Evolutionary conservation across 2,797 vertebrate genomes (phyloP).

Genomic region (Stomatorhinus walkeri): DNA sequence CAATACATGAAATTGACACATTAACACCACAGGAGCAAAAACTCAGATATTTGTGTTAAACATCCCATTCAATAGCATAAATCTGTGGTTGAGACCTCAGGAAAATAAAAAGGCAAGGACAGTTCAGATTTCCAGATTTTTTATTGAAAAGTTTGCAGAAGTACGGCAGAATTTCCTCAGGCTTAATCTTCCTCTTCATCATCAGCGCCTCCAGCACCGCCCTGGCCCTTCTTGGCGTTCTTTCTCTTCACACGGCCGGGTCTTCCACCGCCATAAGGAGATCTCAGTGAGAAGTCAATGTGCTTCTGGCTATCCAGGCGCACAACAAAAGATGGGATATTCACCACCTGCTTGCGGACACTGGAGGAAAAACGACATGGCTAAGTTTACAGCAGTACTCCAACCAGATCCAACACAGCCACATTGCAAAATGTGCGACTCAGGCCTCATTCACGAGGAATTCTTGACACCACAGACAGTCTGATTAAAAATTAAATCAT

Average conservation of each 20-base stretch:
- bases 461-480: slow-evolving; percentile 66
- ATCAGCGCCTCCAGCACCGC: slow-evolving; percentile 73
- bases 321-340: slow-evolving; percentile 90
- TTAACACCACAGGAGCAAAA: background rate
- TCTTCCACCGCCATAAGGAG: slow-evolving; percentile 82
- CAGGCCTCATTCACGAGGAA: slow-evolving; percentile 73
- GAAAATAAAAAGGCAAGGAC: background rate
- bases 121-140: slow-evolving; percentile 25
- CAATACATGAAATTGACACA: background rate
- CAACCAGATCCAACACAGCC: background rate
- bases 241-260: slow-evolving; percentile 89
- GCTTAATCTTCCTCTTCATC: slow-evolving; percentile 86
- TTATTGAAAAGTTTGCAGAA: slow-evolving; percentile 55
- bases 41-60: background rate
- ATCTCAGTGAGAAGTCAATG: slow-evolving; percentile 91
- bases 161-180: slow-evolving; percentile 29
- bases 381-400: background rate
- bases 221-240: slow-evolving; percentile 92
- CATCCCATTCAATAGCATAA: background rate
- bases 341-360: slow-evolving; percentile 90
- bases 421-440: background rate
- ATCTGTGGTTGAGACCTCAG: background rate
- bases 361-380: slow-evolving; percentile 43
- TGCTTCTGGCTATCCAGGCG: slow-evolving; percentile 92
- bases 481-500: slow-evolving; percentile 59